Conservation (phyloP, 2,113 vertebrate species). For the Dolichallabes microphthalmus region DNA sequence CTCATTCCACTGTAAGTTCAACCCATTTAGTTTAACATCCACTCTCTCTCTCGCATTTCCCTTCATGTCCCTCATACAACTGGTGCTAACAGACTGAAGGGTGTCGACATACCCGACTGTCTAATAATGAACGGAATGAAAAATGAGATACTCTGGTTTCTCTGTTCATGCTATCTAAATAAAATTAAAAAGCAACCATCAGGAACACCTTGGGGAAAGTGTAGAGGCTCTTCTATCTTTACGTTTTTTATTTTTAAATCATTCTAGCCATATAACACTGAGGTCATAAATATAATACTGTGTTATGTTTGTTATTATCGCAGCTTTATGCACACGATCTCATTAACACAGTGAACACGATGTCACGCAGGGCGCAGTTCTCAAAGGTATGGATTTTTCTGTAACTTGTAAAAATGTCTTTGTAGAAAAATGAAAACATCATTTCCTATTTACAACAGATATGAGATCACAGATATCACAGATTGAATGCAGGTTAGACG, state of each 20-base stretch:
- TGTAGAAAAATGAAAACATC: not conserved
- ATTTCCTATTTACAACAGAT: not conserved
- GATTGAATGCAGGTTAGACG: not conserved
- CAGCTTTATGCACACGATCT: conserved; percentile 42
- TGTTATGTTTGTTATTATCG: not conserved
- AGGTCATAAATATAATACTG: not conserved
- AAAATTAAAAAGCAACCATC: not conserved
- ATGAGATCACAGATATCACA: not conserved
- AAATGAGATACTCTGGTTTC: not conserved
- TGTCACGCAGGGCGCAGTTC: conserved; percentile 3
- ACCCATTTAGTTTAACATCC: too few relatives aligned
- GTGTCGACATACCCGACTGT: not conserved
- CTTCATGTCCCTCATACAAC: not conserved
- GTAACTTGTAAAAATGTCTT: not conserved
- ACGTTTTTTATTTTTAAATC: not conserved
- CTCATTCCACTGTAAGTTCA: conserved; percentile 28
- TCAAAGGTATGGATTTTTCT: conserved; percentile 30
- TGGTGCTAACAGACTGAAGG: not conserved
- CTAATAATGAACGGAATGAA: not conserved
- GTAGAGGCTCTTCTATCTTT: not conserved
- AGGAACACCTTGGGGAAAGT: not conserved
- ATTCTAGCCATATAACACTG: not conserved
- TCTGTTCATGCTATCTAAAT: not conserved
- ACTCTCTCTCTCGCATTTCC: not conserved
- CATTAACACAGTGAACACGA: conserved; percentile 16